phyloP scores from a whole-genome alignment of 2,888 invertebrate genomes.

The Agriotes lineatus region DNA sequence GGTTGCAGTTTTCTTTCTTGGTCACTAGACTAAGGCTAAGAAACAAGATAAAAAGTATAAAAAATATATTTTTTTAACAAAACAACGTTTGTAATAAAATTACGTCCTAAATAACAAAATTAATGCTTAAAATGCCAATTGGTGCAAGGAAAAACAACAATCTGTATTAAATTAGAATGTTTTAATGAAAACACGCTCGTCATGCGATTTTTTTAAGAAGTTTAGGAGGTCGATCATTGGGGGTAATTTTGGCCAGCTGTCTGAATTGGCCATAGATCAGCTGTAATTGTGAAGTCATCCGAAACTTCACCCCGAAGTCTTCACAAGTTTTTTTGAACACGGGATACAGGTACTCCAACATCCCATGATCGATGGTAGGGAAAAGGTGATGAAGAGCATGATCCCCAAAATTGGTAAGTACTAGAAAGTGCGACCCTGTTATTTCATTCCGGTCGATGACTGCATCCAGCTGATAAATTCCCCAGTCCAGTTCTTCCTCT shows the following conservation, averaged over 20 bases:
- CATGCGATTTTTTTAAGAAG: neutral
- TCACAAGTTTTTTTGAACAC: conserved; percentile 73
- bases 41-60: no score
- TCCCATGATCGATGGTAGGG: conserved; percentile 83
- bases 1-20: no score
- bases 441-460: conserved; percentile 79
- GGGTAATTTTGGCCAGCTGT: conserved; percentile 67
- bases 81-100: no score
- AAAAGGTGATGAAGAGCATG: conserved; percentile 86
- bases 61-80: no score
- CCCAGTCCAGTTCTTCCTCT: conserved; percentile 74
- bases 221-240: neutral
- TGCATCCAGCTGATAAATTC: conserved; percentile 80
- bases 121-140: no score
- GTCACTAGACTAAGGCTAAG: no score
- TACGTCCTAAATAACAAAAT: no score
- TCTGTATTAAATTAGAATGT: no score
- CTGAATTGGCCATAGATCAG: conserved; percentile 76
- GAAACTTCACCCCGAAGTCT: conserved; percentile 72
- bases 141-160: no score
- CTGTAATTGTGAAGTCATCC: conserved; percentile 69
- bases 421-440: conserved; percentile 75
- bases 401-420: conserved; percentile 81
- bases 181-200: no score
- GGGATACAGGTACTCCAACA: conserved; percentile 76